Evolutionary conservation across 2,797 vertebrate species (phyloP).

Genomic region (Acrocephalus scirpaceus): DNA sequence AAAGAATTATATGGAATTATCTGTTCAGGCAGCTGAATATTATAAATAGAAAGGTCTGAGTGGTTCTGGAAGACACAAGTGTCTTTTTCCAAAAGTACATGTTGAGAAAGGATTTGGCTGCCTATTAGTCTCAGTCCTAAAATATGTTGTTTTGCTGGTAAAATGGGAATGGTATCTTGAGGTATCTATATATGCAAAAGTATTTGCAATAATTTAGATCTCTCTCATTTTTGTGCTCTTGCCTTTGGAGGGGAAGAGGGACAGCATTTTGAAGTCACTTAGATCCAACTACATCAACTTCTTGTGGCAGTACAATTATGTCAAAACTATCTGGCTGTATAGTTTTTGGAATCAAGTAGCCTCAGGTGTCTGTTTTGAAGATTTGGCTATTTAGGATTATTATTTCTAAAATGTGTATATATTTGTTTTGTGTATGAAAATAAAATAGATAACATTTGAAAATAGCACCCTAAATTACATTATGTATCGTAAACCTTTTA

Average conservation of each 20-base stretch:
- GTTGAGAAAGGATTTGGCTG: neutral
- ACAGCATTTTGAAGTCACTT: neutral
- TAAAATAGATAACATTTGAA: neutral
- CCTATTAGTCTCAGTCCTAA: neutral
- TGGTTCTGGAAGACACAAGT: neutral
- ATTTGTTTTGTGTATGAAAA: neutral
- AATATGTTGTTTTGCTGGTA: neutral
- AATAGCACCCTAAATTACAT: neutral
- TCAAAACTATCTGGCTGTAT: neutral
- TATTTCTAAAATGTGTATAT: neutral
- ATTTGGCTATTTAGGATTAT: neutral
- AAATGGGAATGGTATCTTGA: neutral
- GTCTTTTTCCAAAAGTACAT: neutral
- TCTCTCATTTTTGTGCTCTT: neutral
- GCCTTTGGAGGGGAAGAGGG: accelerated
- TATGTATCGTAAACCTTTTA: neutral
- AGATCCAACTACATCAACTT: neutral
- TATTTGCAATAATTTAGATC: neutral
- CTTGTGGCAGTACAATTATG: neutral
- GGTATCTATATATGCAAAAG: neutral
- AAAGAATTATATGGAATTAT: neutral
- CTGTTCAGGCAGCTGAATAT: neutral
- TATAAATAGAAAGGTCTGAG: slow-evolving; percentile 35
- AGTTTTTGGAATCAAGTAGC: neutral
- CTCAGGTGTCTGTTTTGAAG: neutral